These are phyloP conservation scores for Tragopan temminckii DNA, from an alignment of 2,797 vertebrate genomes.

Conservation along the genomic window DNA sequence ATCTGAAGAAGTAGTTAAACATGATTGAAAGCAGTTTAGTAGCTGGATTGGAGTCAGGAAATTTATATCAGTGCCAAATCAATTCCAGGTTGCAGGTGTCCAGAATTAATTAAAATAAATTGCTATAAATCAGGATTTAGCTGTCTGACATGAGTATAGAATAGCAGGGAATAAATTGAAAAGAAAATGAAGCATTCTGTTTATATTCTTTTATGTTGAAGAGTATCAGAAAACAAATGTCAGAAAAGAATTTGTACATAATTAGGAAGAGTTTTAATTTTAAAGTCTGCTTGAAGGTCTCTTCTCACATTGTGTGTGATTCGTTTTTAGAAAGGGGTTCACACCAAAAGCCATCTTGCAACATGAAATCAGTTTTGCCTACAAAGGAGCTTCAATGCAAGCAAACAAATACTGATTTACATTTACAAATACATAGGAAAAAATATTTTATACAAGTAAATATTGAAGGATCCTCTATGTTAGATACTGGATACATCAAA, in stretches of 20 bases:
- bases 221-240: not conserved
- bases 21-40: slow-evolving; percentile 2
- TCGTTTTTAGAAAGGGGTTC: not conserved
- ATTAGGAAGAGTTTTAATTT: not conserved
- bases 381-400: not conserved
- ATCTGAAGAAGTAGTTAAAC: not conserved
- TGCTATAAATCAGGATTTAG: slow-evolving; percentile 37
- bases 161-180: slow-evolving; percentile 2
- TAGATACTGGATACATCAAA: not conserved
- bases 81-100: slow-evolving; percentile 66
- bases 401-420: slow-evolving; percentile 8
- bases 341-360: not conserved
- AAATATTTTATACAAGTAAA: not conserved
- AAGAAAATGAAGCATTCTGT: not conserved
- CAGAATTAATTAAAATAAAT: slow-evolving; percentile 69
- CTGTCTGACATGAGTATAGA: not conserved
- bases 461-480: not conserved
- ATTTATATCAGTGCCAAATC: slow-evolving; percentile 58
- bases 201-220: not conserved
- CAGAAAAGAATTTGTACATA: not conserved
- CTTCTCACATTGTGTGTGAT: not conserved
- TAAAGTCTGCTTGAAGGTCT: not conserved
- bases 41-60: slow-evolving; percentile 31
- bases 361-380: not conserved
- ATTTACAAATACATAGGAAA: not conserved